Conservation (phyloP, 2,113 vertebrate genomes). For the Corythornis madagascariensis region DNA sequence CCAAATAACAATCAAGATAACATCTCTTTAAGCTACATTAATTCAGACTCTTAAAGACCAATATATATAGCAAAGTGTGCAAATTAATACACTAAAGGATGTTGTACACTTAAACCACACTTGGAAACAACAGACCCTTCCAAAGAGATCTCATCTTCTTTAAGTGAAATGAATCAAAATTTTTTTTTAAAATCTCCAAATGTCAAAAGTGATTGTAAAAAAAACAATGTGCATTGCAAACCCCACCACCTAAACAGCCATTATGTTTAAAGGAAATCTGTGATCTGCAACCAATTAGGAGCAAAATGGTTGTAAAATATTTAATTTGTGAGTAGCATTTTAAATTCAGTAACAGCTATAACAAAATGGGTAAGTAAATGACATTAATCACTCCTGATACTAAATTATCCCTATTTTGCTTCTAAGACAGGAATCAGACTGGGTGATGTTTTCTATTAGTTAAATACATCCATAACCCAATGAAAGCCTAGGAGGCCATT, state of each 20-base stretch:
- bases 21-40: slow-evolving; percentile 41
- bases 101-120: neutral
- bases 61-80: neutral
- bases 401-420: slow-evolving; percentile 69
- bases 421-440: slow-evolving; percentile 46
- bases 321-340: slow-evolving; percentile 68
- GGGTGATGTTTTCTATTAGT: slow-evolving; percentile 56
- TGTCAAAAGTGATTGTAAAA: slow-evolving; percentile 36
- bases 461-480: slow-evolving; percentile 48
- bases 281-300: slow-evolving; percentile 74
- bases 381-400: slow-evolving; percentile 67
- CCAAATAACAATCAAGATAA: slow-evolving; percentile 35
- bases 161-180: slow-evolving; percentile 34
- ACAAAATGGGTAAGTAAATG: slow-evolving; percentile 64
- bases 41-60: slow-evolving; percentile 3
- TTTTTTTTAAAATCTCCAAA: slow-evolving; percentile 45
- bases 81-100: slow-evolving; percentile 1
- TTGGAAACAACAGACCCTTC: neutral
- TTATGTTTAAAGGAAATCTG: slow-evolving; percentile 65
- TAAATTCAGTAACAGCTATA: slow-evolving; percentile 67
- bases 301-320: slow-evolving; percentile 73
- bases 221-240: slow-evolving; percentile 29
- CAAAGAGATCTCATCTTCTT: slow-evolving; percentile 2
- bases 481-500: slow-evolving; percentile 59
- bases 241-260: slow-evolving; percentile 24